Evolutionary conservation across 2,797 vertebrate species (phyloP).

Genomic region (Petrocephalus schoutedeni): DNA sequence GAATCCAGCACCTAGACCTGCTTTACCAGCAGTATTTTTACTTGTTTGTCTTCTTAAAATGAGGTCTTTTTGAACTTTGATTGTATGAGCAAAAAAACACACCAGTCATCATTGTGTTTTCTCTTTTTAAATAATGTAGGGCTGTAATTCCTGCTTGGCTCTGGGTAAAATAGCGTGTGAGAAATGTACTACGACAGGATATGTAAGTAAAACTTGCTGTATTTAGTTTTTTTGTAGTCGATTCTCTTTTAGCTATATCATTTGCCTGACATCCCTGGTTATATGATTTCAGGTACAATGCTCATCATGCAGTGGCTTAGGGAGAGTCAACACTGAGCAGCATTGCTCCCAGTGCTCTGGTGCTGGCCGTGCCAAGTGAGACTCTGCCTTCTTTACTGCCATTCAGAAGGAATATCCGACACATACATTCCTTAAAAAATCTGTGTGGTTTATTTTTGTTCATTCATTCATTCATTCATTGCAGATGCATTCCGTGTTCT

Average conservation of each 20-base stretch:
- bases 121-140: conserved; percentile 29
- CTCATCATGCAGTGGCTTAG: conserved; percentile 37
- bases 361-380: conserved; percentile 29
- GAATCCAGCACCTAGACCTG: not conserved
- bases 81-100: not conserved
- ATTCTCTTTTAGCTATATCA: not conserved
- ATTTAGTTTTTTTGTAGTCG: not conserved
- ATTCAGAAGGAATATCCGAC: not conserved
- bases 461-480: not conserved
- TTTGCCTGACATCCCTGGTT: not conserved
- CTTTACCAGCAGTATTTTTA: not conserved
- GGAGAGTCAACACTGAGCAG: not conserved
- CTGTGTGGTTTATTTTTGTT: not conserved
- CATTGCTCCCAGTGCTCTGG: conserved; percentile 34
- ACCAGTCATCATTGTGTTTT: not conserved
- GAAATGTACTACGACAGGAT: conserved; percentile 40
- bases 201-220: conserved; percentile 32
- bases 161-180: conserved; percentile 39
- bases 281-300: conserved; percentile 36
- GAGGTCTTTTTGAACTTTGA: not conserved
- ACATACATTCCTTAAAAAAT: not conserved
- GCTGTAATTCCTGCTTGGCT: conserved; percentile 41
- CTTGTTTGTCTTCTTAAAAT: not conserved
- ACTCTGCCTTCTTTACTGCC: not conserved
- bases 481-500: conserved; percentile 28